A percentile compares a stretch with the other conserved stretches of the same genome.
Evolutionary conservation across 2,797 vertebrate genomes (phyloP).

Genomic region (Hydrophis major): DNA sequence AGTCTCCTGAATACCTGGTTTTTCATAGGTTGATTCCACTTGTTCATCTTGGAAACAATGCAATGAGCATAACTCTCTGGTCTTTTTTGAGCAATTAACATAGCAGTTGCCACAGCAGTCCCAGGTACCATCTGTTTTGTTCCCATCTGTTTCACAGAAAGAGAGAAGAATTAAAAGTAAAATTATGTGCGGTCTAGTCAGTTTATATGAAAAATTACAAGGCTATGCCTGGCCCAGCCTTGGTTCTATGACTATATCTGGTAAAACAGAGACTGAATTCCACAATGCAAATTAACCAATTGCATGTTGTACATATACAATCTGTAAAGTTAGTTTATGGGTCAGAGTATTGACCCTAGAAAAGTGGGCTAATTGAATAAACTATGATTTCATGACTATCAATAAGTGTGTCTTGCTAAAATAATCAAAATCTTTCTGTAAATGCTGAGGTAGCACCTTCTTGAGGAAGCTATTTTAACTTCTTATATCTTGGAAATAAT

Average conservation of each 20-base stretch:
- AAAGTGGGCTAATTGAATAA: not conserved
- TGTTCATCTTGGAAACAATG: not conserved
- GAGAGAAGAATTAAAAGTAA: not conserved
- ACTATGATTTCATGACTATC: not conserved
- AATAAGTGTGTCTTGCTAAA: not conserved
- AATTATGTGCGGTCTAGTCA: not conserved
- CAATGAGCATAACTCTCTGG: not conserved
- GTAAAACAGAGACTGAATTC: not conserved
- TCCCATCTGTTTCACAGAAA: not conserved
- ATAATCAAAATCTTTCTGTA: not conserved
- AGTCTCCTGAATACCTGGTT: not conserved
- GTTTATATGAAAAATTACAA: not conserved
- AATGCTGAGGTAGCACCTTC: not conserved
- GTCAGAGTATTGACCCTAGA: not conserved
- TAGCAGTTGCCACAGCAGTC: not conserved
- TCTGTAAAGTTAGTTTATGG: not conserved
- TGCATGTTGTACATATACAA: not conserved
- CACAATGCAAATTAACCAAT: not conserved
- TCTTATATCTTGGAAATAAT: not conserved
- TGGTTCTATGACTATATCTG: not conserved
- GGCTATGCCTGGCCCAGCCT: not conserved
- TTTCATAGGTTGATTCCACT: not conserved
- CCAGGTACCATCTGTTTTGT: not conserved
- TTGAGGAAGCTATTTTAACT: not conserved
- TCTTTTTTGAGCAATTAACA: not conserved